A percentile compares a stretch with the other conserved stretches of the same genome.
phyloP scores from a whole-genome alignment of 2,888 invertebrate genomes.

The Drosophila melanosoma region DNA sequence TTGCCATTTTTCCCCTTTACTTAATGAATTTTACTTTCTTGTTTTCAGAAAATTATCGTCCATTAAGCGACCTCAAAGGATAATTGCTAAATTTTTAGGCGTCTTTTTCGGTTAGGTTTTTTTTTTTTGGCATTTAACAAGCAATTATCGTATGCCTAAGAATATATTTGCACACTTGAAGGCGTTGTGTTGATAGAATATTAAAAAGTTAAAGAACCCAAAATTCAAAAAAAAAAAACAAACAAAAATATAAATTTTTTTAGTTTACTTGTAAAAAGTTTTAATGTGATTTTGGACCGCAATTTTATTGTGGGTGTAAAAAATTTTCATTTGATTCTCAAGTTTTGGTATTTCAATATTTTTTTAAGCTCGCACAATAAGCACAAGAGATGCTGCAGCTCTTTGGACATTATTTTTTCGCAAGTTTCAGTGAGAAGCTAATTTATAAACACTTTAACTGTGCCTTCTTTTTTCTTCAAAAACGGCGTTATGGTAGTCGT shows the following conservation, averaged over 20 bases:
- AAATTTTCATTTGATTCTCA: background rate
- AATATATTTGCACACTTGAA: constrained; percentile 39
- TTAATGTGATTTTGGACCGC: background rate
- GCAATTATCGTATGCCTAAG: constrained; percentile 44
- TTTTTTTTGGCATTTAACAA: constrained; percentile 42
- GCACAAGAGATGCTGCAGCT: too few species aligned
- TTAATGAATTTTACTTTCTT: constrained; percentile 57
- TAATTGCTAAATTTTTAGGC: constrained; percentile 52
- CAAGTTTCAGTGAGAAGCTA: too few species aligned
- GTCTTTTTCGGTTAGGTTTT: constrained; percentile 9
- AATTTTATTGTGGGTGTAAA: background rate
- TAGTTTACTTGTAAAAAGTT: background rate
- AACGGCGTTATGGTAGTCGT: too few species aligned
- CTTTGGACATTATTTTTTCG: too few species aligned
- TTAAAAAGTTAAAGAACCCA: background rate
- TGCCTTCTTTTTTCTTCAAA: too few species aligned
- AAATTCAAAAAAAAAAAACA: background rate
- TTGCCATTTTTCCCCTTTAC: constrained; percentile 47
- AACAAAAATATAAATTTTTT: background rate
- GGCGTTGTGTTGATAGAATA: constrained; percentile 13
- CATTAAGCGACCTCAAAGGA: constrained; percentile 51
- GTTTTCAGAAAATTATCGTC: constrained; percentile 30
- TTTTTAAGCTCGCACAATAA: too few species aligned
- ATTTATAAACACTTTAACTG: too few species aligned
- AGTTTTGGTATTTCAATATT: too few species aligned